Base-by-base conservation (phyloP, 2,797 vertebrate species). In the Octomys mimax region DNA sequence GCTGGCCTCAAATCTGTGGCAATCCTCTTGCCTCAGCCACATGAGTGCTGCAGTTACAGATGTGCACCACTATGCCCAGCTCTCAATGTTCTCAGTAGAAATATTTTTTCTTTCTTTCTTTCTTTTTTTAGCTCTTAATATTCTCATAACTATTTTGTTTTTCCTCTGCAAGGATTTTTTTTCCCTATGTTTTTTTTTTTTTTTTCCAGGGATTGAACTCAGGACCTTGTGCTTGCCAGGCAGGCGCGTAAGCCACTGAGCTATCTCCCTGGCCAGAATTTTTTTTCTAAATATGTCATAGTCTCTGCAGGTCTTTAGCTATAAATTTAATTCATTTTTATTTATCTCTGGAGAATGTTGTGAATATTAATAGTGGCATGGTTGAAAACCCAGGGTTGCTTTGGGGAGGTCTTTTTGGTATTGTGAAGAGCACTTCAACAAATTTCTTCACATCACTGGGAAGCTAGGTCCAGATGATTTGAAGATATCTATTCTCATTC, bases 361-460 rank as follows among this genome's bases (percentile, higher is more conserved):
- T 59, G 3, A 8, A 46, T 89, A 21, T 80, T 94, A 73, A 7
- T 4, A 4, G 52, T 80, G 93, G 57, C n/a, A n/a, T 79, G 8
- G 21, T 84, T 91, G 33, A 86, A 36, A 46, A 75, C 42, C 10
- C 71, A 42, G 22, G 39, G 22, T 73, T 73, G 39, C 71, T 89
- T 91, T 95, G 52, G n/a, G n/a, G 59, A 52, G 77, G 33, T 91
- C 89, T n/a, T 93, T 97, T 96, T 95, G 87, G 68, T 95, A 2
- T 79, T 81, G 36, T 28, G 83, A 91, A 86, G 28, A 93, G 33
- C 92, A 71, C 42, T 89, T 94, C 52, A 84, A 5, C 94, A 91
- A 87, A 88, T 14, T 82, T 91, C 42, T 89, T 94, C 77, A 28
- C 26, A 10, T 75, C 71, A 52, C 46, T 31, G 46, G 26, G 46